Percentiles rank a stretch among this genome's conserved stretches.
These are phyloP conservation scores for Amblyteles armatorius DNA, from an alignment of 2,888 invertebrate species.

Conservation along the genomic window DNA sequence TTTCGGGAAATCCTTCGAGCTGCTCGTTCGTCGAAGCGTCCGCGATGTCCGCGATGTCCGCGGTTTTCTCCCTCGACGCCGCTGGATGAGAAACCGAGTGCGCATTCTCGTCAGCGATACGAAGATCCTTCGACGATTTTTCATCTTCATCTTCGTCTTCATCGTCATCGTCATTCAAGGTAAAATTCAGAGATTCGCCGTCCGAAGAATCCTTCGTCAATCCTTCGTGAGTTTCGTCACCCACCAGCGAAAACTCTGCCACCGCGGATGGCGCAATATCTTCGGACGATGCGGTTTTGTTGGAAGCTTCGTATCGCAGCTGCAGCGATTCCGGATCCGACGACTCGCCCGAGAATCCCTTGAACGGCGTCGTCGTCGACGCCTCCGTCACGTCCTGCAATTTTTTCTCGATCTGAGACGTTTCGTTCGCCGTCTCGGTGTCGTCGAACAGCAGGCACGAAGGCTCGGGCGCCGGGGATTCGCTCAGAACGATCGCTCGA, in stretches of 20 bases:
- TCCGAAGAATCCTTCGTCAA: not conserved
- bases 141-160: not conserved
- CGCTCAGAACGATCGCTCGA: constrained; percentile 3
- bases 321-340: constrained; percentile 27
- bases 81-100: not conserved
- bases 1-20: not conserved
- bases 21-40: constrained; percentile 15
- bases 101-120: not conserved
- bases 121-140: constrained; percentile 2
- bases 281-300: not conserved
- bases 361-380: constrained; percentile 2
- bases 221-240: not conserved
- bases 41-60: not conserved
- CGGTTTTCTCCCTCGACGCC: not conserved
- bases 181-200: not conserved
- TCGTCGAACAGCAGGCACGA: constrained; percentile 46
- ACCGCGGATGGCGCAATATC: not conserved
- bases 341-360: constrained; percentile 23
- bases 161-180: not conserved
- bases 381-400: not conserved
- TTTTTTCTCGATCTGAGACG: not conserved
- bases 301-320: constrained; percentile 16
- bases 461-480: constrained; percentile 41
- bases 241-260: not conserved
- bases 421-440: not conserved